phyloP scores from a whole-genome alignment of 2,888 invertebrate genomes.

The Serrognathus titanus region DNA sequence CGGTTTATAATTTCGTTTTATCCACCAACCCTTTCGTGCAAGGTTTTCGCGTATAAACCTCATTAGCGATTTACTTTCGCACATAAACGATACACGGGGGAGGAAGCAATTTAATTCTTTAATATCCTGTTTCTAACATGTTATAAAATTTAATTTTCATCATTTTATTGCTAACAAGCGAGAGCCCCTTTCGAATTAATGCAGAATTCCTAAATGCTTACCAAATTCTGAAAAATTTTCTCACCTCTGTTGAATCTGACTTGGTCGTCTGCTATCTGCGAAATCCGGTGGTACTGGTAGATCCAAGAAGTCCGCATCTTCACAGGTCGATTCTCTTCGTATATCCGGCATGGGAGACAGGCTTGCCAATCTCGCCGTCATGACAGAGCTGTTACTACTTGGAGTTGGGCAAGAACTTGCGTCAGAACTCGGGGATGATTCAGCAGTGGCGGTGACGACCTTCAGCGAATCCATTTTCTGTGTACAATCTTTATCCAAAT shows the following conservation, averaged over 20 bases:
- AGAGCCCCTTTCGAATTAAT: too few relatives aligned
- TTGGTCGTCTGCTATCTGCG: constrained; percentile 74
- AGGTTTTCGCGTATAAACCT: too few relatives aligned
- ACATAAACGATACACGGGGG: too few relatives aligned
- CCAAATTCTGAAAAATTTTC: background rate
- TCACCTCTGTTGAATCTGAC: constrained; percentile 45
- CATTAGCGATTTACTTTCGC: too few relatives aligned
- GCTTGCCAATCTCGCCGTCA: constrained; percentile 54
- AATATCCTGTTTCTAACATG: too few relatives aligned
- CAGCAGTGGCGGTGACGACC: constrained; percentile 48
- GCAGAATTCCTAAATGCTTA: too few relatives aligned
- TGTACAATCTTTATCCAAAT: constrained; percentile 35
- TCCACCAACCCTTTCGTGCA: too few relatives aligned
- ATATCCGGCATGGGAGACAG: constrained; percentile 66
- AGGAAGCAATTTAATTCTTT: too few relatives aligned
- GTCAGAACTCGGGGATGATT: constrained; percentile 46
- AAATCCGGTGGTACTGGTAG: constrained; percentile 79
- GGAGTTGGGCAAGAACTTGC: constrained; percentile 43
- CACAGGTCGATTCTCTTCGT: constrained; percentile 59
- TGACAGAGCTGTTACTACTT: constrained; percentile 45
- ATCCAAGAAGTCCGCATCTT: constrained; percentile 51
- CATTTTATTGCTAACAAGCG: too few relatives aligned
- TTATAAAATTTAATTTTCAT: too few relatives aligned
- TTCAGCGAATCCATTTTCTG: constrained; percentile 45
- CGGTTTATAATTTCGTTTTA: too few relatives aligned